Evolutionary conservation across 2,113 vertebrate genomes (phyloP).

Genomic region (Mesoclemmys tuberculata): DNA sequence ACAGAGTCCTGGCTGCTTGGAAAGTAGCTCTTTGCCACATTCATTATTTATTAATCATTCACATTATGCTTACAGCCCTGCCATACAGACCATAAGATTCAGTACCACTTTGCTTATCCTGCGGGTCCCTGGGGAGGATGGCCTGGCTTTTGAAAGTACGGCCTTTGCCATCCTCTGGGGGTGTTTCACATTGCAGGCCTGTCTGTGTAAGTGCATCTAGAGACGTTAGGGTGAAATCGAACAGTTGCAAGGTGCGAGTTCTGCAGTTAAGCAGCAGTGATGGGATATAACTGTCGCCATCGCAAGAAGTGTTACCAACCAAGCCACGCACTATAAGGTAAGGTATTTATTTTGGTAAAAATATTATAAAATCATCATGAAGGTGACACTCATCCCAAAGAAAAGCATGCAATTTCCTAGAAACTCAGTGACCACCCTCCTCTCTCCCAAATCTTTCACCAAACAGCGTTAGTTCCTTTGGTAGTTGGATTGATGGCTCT

Average conservation of each 20-base stretch:
- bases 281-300: background rate
- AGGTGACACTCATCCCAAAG: slow-evolving; percentile 9
- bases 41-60: background rate
- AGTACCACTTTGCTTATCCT: background rate
- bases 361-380: slow-evolving; percentile 8
- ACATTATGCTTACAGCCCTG: background rate
- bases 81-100: background rate
- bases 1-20: background rate
- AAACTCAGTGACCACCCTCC: background rate
- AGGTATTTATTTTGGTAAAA: slow-evolving; percentile 13
- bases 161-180: background rate
- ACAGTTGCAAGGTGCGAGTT: slow-evolving; percentile 1
- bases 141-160: too few species aligned
- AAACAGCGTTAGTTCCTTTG: background rate
- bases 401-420: background rate
- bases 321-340: background rate
- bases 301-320: background rate
- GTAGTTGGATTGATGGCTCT: background rate
- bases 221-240: background rate
- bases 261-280: background rate
- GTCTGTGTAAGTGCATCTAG: background rate
- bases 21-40: background rate
- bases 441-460: background rate
- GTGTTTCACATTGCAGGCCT: background rate
- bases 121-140: background rate